phyloP scores from a whole-genome alignment of 2,888 invertebrate genomes.

The Chrysolina americana region DNA sequence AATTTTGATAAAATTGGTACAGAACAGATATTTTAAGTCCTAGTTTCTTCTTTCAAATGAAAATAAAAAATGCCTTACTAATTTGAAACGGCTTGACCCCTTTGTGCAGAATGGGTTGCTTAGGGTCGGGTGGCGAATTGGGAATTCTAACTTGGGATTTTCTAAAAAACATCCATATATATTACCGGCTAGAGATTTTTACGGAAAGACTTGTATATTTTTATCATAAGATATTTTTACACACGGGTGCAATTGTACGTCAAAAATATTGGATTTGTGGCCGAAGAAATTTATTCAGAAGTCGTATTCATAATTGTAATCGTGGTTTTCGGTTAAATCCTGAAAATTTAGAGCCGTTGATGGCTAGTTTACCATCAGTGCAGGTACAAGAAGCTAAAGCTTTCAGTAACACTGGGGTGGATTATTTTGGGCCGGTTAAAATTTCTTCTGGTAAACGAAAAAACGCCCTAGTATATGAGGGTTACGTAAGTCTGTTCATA shows the following conservation, averaged over 20 bases:
- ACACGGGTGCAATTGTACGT: no score
- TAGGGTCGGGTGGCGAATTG: conserved; percentile 10
- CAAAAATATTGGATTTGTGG: no score
- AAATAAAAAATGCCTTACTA: neutral
- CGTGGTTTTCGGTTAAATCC: no score
- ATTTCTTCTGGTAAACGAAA: conserved; percentile 30
- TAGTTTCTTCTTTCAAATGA: neutral
- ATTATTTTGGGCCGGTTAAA: conserved; percentile 34
- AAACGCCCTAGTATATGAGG: conserved; percentile 26
- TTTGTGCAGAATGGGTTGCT: conserved; percentile 26
- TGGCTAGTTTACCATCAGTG: conserved; percentile 32
- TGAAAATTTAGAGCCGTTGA: conserved; percentile 17
- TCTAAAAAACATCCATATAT: neutral
- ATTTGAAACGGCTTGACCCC: neutral
- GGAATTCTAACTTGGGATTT: neutral
- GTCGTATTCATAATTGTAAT: no score
- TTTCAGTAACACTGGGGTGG: conserved; percentile 32
- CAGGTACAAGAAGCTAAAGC: conserved; percentile 9
- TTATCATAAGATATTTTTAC: conserved; percentile 27
- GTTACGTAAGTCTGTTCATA: conserved; percentile 31
- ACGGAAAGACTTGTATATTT: conserved; percentile 21
- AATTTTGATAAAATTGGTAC: conserved; percentile 7
- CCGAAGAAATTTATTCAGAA: no score
- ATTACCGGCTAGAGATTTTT: conserved; percentile 21
- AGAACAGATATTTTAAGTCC: conserved; percentile 4